Evolutionary conservation across 2,888 invertebrate genomes (phyloP), one percentile per base, ranked within the genome.

Genomic region (Abscondita cerata): DNA sequence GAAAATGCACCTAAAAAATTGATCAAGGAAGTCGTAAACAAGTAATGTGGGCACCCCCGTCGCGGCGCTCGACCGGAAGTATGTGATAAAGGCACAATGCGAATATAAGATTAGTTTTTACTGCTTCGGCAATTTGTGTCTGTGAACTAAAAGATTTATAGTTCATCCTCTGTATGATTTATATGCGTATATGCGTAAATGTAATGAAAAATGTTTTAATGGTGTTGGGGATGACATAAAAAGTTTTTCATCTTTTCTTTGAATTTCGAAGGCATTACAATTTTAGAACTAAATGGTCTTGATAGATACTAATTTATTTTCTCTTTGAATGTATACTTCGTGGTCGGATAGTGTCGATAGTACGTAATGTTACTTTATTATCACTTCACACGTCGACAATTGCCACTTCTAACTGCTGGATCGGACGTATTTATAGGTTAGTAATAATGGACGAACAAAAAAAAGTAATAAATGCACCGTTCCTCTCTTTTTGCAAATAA

Each of bases 41-140:
- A 70, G 68, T 64, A 64, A 59, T 57, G 60, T 60, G 55, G 56
- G 62, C 60, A 59, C 59, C 60, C 64, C 64, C 66, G 59, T 54
- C 68, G 71, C 70, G 69, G 67, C 73, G 71, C 60, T 73, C 69
- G 72, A 73, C 72, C 73, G 72, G 73, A 73, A 73, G 68, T 68
- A 62, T 66, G 72, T 70, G 73, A 73, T 73, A 73, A 73, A 73
- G 70, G 67, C 64, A 61, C 68, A 68, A 65, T 65, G 66, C 66
- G 68, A 69, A 72, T 69, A 68, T 70, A 66, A 70, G 71, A 72
- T 72, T 71, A 72, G 70, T 70, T 70, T 70, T 71, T 70, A 69
- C 68, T 65, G 67, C 61, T 55, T 68, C 50, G 58, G 62, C 67
- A 60, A 67, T 62, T 67, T 63, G 67, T 60, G 59, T 55, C 50